Conservation (phyloP, 2,113 vertebrate genomes). For the Sapayoa aenigma region DNA sequence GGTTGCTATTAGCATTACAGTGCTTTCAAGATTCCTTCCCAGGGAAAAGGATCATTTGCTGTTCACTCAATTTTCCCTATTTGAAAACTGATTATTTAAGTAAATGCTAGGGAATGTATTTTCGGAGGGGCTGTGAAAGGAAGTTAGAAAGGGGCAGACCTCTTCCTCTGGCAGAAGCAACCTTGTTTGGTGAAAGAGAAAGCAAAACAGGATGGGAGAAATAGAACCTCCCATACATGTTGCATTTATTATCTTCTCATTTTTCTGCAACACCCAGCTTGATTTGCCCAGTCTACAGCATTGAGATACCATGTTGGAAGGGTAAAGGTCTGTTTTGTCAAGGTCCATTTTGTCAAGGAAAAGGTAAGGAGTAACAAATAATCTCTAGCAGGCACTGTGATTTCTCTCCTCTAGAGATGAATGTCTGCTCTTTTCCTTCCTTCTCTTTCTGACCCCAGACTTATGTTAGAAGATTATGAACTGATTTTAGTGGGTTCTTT, state of each 20-base stretch:
- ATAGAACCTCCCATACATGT: background rate
- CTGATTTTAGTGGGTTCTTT: background rate
- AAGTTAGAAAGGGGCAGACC: background rate
- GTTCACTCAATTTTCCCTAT: background rate
- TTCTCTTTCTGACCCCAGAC: background rate
- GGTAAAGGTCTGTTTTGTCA: background rate
- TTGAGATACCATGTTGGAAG: background rate
- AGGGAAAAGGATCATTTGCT: background rate
- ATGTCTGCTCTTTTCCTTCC: background rate
- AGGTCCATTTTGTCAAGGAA: background rate
- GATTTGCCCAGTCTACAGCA: background rate
- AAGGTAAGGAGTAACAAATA: background rate
- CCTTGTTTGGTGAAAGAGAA: background rate
- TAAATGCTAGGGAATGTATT: background rate
- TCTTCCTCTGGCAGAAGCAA: background rate
- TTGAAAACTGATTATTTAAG: background rate
- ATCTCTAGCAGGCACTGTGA: background rate
- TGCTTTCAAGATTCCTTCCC: background rate
- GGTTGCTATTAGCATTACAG: background rate
- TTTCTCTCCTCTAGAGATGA: background rate
- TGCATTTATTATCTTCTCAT: background rate
- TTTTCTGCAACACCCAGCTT: background rate
- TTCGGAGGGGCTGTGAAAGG: background rate
- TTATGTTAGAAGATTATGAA: background rate
- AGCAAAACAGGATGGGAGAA: background rate